Evolutionary conservation across 1,140 invertebrate species (phyloP), one percentile per base, ranked within the genome.

Genomic region (Drosophila teissieri): DNA sequence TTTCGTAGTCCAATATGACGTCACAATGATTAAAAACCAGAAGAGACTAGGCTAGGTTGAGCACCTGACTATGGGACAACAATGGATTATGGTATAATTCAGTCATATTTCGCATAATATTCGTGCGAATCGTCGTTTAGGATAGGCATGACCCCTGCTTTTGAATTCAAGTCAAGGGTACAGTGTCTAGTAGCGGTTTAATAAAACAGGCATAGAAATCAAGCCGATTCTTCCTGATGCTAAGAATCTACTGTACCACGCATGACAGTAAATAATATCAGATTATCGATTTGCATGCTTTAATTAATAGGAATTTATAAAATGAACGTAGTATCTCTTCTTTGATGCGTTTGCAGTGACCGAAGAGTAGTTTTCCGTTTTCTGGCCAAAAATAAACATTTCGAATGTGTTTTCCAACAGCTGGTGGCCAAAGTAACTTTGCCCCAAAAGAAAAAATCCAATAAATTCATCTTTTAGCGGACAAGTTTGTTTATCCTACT

Each of bases 1-100:
- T 82, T 86, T 76, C 49, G 67, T 56, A 49, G 44, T 19, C 42
- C 34, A 15, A 40, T 11, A 42, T 84, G 82, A 85, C 82, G 78
- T 86, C 82, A 81, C 80, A 68, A 40, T 60, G 37, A 42, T 36
- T 49, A 17, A 39, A 69, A 69, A 49, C 62, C 22, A 34, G 39
- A 45, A 57, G 54, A 45, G 51, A 37, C 27, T 52, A 39, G 64
- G 63, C 36, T 34, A 4, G 19, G 34, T 55, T 48, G 44, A 40
- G 49, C 42, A 55, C 8, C 34, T 39, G 19, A 37, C 37, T 22
- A 69, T n/a, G 34, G 63, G 64, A 51, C 60, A 68, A 49, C 64
- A 44, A 3, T 48, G n/a, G 60, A 68, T 68, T 68, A 68, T 64
- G 60, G 36, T 46, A 64, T 36, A 46, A n/a, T n/a, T 58, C 14